These are phyloP conservation scores for Hucho hucho DNA, from an alignment of 2,113 vertebrate genomes.

Conservation along the genomic window DNA sequence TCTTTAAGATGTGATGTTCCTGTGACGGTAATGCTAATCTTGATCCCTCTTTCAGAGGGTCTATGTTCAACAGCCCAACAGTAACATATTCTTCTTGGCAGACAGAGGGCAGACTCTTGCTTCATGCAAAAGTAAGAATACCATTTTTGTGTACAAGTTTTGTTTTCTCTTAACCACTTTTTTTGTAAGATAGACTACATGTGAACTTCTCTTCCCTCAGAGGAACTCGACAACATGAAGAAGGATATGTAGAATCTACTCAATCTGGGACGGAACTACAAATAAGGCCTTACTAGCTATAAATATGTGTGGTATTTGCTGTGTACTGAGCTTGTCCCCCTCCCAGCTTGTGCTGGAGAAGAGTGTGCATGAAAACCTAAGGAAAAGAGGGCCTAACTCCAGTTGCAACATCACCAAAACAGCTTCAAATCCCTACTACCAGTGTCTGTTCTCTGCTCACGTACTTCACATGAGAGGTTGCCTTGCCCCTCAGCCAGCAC, in stretches of 20 bases:
- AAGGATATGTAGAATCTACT: conserved; percentile 73
- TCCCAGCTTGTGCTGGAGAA: conserved; percentile 42
- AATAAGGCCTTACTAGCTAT: conserved; percentile 29
- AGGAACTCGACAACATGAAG: conserved; percentile 83
- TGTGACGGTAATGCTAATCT: background rate
- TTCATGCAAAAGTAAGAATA: conserved; percentile 86
- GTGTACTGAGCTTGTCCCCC: conserved; percentile 70
- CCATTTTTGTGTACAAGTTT: background rate
- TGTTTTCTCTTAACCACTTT: background rate
- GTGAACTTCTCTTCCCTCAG: conserved; percentile 63
- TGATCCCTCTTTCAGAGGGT: conserved; percentile 76
- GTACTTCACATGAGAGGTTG: conserved; percentile 88
- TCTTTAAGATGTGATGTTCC: background rate
- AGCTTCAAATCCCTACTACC: conserved; percentile 47
- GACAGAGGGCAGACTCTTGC: conserved; percentile 82
- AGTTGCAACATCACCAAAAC: conserved; percentile 70
- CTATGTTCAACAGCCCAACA: conserved; percentile 91
- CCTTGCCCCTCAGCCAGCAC: conserved; percentile 83
- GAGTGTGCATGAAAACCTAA: conserved; percentile 66
- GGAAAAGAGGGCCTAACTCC: conserved; percentile 79
- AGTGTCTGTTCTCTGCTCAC: conserved; percentile 87
- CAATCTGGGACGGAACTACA: conserved; percentile 60
- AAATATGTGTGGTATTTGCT: conserved; percentile 95
- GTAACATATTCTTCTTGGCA: conserved; percentile 90
- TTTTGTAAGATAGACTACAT: background rate